Conservation (phyloP, 2,113 vertebrate genomes). For the Petromus typicus region DNA sequence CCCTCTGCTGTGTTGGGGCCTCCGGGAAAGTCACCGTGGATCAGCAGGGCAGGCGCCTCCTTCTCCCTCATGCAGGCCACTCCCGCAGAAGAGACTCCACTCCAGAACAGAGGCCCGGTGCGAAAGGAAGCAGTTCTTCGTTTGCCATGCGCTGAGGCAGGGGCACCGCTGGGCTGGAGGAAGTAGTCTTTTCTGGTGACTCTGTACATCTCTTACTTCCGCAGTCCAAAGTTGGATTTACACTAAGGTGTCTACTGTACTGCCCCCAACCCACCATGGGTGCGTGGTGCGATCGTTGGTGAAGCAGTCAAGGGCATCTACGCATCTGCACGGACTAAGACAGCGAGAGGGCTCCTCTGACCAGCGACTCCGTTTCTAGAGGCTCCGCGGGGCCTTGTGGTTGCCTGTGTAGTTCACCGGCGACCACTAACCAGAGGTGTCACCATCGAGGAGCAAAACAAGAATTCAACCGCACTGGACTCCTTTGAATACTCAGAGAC, state of each 20-base stretch:
- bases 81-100: neutral
- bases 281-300: rapidly evolving
- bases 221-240: too few relatives aligned
- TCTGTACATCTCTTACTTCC: rapidly evolving
- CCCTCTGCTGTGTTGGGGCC: rapidly evolving
- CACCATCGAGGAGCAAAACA: neutral
- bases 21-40: too few relatives aligned
- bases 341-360: neutral
- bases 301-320: neutral
- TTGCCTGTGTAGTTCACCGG: neutral
- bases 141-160: neutral
- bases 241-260: neutral
- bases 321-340: neutral
- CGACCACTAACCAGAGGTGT: neutral
- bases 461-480: neutral
- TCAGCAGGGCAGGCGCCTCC: neutral
- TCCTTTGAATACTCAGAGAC: neutral
- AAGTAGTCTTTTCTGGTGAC: rapidly evolving
- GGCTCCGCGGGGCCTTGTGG: neutral
- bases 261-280: rapidly evolving
- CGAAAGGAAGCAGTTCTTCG: neutral
- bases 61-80: neutral
- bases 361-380: neutral
- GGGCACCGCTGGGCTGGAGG: neutral
- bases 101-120: neutral